Conservation (phyloP, 2,113 vertebrate species). For the Etheostoma spectabile region DNA sequence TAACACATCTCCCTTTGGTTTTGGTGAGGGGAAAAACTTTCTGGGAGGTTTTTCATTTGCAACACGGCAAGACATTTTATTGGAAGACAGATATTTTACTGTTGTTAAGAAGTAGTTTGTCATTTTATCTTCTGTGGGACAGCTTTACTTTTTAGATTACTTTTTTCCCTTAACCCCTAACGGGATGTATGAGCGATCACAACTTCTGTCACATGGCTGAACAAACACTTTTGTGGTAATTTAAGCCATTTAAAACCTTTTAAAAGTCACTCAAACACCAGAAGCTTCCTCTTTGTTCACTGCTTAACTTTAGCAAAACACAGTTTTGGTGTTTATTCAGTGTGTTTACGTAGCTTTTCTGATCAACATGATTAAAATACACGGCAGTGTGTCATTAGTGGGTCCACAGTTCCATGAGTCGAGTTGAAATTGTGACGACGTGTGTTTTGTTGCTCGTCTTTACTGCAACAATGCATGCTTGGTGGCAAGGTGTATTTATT, state of each 20-base stretch:
- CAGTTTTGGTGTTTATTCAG: neutral
- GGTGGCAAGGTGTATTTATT: neutral
- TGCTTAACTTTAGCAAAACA: neutral
- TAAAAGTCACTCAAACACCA: neutral
- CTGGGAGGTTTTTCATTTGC: neutral
- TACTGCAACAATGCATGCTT: neutral
- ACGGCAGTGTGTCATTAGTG: no score
- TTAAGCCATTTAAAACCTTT: neutral
- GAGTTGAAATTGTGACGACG: neutral
- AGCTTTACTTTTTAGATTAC: no score
- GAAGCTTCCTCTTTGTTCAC: neutral
- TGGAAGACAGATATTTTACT: neutral
- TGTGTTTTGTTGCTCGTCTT: neutral
- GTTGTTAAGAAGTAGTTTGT: neutral
- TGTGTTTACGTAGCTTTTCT: neutral
- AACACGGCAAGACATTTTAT: neutral
- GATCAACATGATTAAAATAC: neutral
- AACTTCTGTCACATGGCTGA: neutral
- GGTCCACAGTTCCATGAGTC: neutral
- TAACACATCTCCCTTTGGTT: neutral
- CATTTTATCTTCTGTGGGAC: neutral
- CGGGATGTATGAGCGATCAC: neutral
- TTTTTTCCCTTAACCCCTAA: neutral
- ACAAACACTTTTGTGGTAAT: neutral
- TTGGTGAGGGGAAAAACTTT: neutral